phyloP scores from a whole-genome alignment of 30 jellyfish, hydroid and myxozoan species.

The Turritopsis rubra region DNA sequence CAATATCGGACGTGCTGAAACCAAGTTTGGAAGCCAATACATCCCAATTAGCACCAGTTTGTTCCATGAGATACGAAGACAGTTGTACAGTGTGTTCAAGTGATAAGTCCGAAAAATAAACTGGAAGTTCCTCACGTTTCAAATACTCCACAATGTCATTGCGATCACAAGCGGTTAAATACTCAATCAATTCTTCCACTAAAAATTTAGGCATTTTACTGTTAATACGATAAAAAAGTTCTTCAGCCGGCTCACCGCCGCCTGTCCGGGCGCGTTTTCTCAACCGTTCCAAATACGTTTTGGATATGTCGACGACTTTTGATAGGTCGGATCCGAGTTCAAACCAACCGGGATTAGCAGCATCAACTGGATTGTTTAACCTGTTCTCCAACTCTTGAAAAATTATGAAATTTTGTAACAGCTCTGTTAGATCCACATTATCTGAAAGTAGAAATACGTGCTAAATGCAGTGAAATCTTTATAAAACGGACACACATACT shows the following conservation, averaged over 20 bases:
- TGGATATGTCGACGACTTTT: not conserved
- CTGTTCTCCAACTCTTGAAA: not conserved
- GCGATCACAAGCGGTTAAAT: not conserved
- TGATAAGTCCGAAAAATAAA: not conserved
- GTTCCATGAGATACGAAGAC: not conserved
- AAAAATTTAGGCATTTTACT: not conserved
- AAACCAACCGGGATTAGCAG: not conserved
- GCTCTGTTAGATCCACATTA: not conserved
- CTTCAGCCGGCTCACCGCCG: conserved; percentile 12
- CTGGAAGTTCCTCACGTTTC: not conserved
- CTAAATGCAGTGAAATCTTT: too few relatives aligned
- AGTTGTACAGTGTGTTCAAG: not conserved
- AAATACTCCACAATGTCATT: conserved; percentile 2
- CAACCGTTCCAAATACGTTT: not conserved
- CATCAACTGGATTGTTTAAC: not conserved
- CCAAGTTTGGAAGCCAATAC: not conserved
- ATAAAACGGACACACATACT: too few relatives aligned
- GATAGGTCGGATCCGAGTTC: not conserved
- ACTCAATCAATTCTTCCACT: not conserved
- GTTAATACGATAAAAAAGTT: not conserved
- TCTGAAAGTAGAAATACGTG: not conserved
- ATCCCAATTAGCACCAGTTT: conserved; percentile 9
- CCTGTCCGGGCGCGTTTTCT: not conserved
- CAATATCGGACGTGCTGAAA: not conserved
- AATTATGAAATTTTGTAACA: not conserved